These are phyloP conservation scores for Siniperca obscura DNA, from an alignment of 2,797 vertebrate genomes.

Conservation along the genomic window DNA sequence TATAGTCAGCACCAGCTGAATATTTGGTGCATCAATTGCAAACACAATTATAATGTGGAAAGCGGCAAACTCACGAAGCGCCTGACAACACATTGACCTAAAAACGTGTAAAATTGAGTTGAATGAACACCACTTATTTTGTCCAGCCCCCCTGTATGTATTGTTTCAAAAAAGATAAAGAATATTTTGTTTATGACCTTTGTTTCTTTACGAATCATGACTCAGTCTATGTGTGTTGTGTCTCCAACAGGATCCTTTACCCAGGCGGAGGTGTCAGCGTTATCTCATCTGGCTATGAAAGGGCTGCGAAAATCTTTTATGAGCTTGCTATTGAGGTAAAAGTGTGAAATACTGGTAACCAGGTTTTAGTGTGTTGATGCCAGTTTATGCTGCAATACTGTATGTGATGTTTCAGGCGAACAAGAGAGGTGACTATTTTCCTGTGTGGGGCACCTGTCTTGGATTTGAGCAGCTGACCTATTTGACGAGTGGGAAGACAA, in stretches of 20 bases:
- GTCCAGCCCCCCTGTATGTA: background rate
- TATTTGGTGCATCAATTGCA: background rate
- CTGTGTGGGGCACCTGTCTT: constrained; percentile 96
- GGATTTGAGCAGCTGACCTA: constrained; percentile 90
- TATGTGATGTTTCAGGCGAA: constrained; percentile 82
- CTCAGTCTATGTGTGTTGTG: background rate
- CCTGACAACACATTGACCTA: background rate
- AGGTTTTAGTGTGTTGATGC: background rate
- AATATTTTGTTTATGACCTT: background rate
- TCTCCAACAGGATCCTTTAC: constrained; percentile 86
- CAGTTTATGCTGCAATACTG: background rate
- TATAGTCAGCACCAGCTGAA: background rate
- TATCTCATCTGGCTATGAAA: constrained; percentile 86
- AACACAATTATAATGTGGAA: background rate
- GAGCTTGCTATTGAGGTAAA: constrained; percentile 89
- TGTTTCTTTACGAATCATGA: background rate
- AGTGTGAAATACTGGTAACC: background rate
- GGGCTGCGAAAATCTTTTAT: constrained; percentile 88
- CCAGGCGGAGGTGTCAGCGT: constrained; percentile 90
- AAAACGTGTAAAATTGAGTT: background rate
- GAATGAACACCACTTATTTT: background rate
- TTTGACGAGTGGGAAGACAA: constrained; percentile 84
- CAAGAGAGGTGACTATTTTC: constrained; percentile 90
- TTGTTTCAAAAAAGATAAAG: background rate
- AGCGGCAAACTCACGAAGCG: background rate